Evolutionary conservation across 2,888 invertebrate genomes (phyloP), one percentile per base, ranked within the genome.

Genomic region (Boloria selene): DNA sequence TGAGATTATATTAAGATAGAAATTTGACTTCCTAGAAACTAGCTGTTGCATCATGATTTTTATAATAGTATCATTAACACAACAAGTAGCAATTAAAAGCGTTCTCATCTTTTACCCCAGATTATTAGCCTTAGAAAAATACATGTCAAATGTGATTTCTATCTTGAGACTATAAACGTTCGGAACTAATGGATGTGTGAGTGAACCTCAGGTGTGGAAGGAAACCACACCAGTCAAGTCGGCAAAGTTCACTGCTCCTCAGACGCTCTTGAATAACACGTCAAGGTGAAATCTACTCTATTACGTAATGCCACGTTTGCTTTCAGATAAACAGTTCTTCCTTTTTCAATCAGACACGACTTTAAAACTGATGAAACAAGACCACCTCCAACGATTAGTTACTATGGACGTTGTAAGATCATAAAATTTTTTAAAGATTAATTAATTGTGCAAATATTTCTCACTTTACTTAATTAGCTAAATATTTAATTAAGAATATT

Each of bases 201-300:
- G 86, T 86, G 82, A 87, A 86, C 84, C 84, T 84, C 86, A 90
- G 89, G 89, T 88, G 88, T 83, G 81, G 80, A 84, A 82, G 80
- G 81, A 81, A 80, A 77, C 77, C 80, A 81, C 81, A 78, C 74
- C 81, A 81, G 85, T 85, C 80, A 78, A 81, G 85, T 85, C 80
- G 78, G 79, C 85, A 89, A 88, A 90, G 90, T 90, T 90, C 90
- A 90, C 81, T 90, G 90, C 86, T 88, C 90, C 85, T 82, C 74
- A 79, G 75, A 77, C 79, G 76, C 73, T 76, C 74, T 78, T 73
- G 73, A 73, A 69, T 70, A 74, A 77, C 70, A 69, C 70, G 73
- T 73, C 80, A 81, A 73, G 69, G 78, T 61, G 77, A 85, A 84
- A 76, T 71, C 69, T 69, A 76, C 87, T 80, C 76, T 86, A 84